phyloP scores from a whole-genome alignment of 2,113 vertebrate species.

The Crypturellus undulatus region DNA sequence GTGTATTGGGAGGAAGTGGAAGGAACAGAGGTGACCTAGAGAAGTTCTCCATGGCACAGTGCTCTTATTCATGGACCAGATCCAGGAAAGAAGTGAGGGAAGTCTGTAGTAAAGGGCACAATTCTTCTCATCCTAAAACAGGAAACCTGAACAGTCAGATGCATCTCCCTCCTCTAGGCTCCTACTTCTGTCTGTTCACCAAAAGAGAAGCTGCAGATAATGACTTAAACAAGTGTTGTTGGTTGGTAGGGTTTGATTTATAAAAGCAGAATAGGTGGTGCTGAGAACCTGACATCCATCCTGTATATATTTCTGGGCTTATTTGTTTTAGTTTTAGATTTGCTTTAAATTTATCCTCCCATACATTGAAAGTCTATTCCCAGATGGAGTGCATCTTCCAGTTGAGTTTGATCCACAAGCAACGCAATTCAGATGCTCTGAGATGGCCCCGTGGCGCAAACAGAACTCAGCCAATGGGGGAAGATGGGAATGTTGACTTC shows the following conservation, averaged over 20 bases:
- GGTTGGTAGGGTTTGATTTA: neutral
- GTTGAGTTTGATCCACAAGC: neutral
- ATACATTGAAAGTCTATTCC: neutral
- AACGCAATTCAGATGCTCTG: neutral
- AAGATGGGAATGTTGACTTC: neutral
- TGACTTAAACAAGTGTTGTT: neutral
- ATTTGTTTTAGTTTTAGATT: neutral
- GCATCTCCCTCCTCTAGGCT: neutral
- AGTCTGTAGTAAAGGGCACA: neutral
- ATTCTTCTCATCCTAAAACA: neutral
- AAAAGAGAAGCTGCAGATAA: neutral
- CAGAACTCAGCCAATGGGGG: neutral
- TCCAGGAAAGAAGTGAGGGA: neutral
- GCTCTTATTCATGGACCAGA: neutral
- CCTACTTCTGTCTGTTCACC: neutral
- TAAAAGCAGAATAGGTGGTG: neutral
- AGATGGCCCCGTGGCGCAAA: fast-evolving
- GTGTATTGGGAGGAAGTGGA: neutral
- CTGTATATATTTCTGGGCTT: neutral
- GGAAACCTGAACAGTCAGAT: neutral
- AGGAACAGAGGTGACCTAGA: neutral
- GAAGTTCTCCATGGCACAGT: neutral
- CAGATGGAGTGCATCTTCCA: neutral
- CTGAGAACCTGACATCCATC: neutral
- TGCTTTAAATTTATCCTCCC: neutral